These are phyloP conservation scores for Phoxinus phoxinus DNA, from an alignment of 2,113 vertebrate species.

Conservation along the genomic window DNA sequence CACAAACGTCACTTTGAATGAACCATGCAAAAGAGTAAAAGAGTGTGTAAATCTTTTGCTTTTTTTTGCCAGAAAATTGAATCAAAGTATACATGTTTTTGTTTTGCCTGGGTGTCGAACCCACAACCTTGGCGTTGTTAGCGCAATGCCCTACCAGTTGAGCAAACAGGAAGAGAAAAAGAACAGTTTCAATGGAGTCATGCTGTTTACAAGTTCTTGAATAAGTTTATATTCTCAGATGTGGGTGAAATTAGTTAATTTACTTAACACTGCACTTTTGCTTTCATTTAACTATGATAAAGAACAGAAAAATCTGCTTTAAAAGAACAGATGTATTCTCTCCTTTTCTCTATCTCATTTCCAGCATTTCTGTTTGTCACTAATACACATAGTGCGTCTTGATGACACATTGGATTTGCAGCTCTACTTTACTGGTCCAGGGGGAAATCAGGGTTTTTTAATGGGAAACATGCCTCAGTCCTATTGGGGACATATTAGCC, in stretches of 20 bases:
- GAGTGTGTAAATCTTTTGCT: no score
- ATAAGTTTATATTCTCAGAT: slow-evolving; percentile 43
- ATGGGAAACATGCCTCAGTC: slow-evolving; percentile 71
- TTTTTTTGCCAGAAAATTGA: no score
- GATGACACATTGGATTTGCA: slow-evolving; percentile 69
- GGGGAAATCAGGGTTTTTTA: slow-evolving; percentile 70
- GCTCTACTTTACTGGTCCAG: slow-evolving; percentile 61
- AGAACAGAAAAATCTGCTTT: slow-evolving; percentile 52
- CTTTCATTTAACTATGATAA: slow-evolving; percentile 50
- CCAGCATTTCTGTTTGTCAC: slow-evolving; percentile 52
- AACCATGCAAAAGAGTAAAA: no score
- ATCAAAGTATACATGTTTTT: slow-evolving; percentile 22
- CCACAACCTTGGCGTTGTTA: not conserved
- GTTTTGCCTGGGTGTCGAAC: not conserved
- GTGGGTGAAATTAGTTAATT: slow-evolving; percentile 49
- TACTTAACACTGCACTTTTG: slow-evolving; percentile 49
- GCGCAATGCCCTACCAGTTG: not conserved
- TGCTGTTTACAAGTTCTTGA: slow-evolving; percentile 33
- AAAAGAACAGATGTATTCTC: slow-evolving; percentile 51
- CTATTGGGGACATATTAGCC: slow-evolving; percentile 45
- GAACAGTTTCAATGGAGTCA: not conserved
- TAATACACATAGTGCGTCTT: slow-evolving; percentile 65
- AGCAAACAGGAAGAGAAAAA: not conserved
- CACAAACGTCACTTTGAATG: slow-evolving; percentile 62
- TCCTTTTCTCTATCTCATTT: slow-evolving; percentile 12